These are phyloP conservation scores for Rhinogobio ventralis DNA, from an alignment of 2,797 vertebrate species.

Conservation along the genomic window DNA sequence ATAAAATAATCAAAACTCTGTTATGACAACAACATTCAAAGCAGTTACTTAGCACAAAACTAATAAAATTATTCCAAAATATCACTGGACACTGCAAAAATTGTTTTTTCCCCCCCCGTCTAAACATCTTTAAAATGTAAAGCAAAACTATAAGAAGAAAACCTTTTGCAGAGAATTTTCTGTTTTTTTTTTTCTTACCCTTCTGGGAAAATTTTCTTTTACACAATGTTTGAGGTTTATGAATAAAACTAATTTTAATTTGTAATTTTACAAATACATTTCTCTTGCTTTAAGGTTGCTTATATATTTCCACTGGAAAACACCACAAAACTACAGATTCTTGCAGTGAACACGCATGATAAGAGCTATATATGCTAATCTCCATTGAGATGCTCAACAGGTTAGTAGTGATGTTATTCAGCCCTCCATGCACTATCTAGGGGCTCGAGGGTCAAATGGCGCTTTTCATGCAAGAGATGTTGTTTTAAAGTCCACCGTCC, in stretches of 20 bases:
- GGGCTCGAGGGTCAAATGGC: constrained; percentile 56
- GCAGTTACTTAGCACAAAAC: neutral
- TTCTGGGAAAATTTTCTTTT: neutral
- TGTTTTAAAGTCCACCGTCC: constrained; percentile 51
- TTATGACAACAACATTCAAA: neutral
- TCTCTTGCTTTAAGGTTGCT: neutral
- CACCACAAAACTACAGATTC: neutral
- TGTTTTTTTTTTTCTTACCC: neutral
- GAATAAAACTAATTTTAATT: neutral
- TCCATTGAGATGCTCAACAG: constrained; percentile 37
- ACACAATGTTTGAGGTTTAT: neutral
- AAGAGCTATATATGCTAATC: neutral
- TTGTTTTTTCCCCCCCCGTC: neutral
- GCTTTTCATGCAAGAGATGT: constrained; percentile 39
- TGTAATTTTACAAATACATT: neutral
- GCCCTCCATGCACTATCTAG: constrained; percentile 43
- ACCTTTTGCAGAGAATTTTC: neutral
- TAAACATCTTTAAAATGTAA: neutral
- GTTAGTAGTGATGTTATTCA: constrained; percentile 51
- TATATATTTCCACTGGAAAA: neutral
- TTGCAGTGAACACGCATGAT: neutral
- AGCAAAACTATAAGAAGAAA: neutral
- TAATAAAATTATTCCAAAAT: neutral
- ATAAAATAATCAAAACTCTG: neutral
- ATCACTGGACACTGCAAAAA: neutral